A percentile compares a stretch with the other conserved stretches of the same genome.
Evolutionary conservation across 2,113 vertebrate genomes (phyloP).

Genomic region (Myodes glareolus): DNA sequence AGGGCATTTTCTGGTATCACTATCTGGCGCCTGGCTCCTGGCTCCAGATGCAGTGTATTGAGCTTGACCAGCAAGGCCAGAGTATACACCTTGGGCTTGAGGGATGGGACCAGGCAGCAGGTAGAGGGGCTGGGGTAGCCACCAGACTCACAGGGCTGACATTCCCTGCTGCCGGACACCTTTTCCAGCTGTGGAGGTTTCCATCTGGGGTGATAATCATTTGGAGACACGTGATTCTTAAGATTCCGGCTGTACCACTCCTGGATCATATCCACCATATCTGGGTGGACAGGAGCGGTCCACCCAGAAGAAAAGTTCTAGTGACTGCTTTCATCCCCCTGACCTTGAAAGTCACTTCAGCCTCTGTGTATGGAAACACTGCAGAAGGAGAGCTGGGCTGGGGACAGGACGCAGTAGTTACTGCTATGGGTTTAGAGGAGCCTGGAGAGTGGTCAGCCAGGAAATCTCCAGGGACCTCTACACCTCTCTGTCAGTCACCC

Average conservation of each 20-base stretch:
- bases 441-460: background rate
- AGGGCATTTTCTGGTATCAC: background rate
- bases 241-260: background rate
- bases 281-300: background rate
- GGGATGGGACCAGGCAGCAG: background rate
- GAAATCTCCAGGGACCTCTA: background rate
- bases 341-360: slow-evolving; percentile 4
- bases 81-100: background rate
- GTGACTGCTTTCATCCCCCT: background rate
- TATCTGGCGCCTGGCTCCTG: background rate
- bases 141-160: background rate
- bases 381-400: background rate
- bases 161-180: background rate
- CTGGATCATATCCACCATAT: background rate
- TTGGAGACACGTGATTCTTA: background rate
- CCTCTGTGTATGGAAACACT: slow-evolving; percentile 24
- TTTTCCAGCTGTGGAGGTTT: background rate
- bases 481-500: background rate
- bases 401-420: background rate
- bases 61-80: background rate
- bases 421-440: background rate
- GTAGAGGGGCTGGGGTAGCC: background rate
- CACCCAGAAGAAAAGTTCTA: background rate
- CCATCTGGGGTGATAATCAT: background rate
- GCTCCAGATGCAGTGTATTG: background rate